Conservation (phyloP, 2,888 invertebrate genomes). For the Syrista parreyssii region DNA sequence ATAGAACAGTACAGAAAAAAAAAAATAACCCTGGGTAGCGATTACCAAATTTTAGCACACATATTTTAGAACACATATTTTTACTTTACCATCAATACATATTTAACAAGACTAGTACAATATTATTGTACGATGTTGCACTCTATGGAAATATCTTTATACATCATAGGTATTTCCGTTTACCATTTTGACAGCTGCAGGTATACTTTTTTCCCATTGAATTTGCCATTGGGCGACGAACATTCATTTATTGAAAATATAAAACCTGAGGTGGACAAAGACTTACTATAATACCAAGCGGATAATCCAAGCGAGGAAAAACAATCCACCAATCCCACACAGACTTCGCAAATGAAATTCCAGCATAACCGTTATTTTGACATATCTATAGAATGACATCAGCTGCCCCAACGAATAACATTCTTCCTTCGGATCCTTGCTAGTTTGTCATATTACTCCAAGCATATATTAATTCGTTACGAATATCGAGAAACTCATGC, state of each 20-base stretch:
- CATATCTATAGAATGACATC: background rate
- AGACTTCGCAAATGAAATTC: background rate
- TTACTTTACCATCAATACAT: background rate
- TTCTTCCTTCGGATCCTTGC: background rate
- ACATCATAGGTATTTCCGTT: background rate
- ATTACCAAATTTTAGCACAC: background rate
- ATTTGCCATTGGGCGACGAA: background rate
- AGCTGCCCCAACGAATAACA: background rate
- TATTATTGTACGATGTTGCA: background rate
- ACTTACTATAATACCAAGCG: background rate
- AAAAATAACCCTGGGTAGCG: background rate
- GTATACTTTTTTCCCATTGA: background rate
- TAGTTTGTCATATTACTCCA: background rate
- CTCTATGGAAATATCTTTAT: background rate
- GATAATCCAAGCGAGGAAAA: background rate
- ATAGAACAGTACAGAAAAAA: background rate
- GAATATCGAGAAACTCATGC: background rate
- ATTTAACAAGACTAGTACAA: background rate
- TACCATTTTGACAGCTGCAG: background rate
- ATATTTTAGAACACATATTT: background rate
- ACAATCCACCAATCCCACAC: background rate
- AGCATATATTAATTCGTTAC: background rate
- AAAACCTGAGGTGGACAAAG: background rate
- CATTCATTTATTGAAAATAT: background rate
- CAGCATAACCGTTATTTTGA: background rate